phyloP scores from a whole-genome alignment of 2,888 invertebrate species.

The Ommatoiulus sabulosus region DNA sequence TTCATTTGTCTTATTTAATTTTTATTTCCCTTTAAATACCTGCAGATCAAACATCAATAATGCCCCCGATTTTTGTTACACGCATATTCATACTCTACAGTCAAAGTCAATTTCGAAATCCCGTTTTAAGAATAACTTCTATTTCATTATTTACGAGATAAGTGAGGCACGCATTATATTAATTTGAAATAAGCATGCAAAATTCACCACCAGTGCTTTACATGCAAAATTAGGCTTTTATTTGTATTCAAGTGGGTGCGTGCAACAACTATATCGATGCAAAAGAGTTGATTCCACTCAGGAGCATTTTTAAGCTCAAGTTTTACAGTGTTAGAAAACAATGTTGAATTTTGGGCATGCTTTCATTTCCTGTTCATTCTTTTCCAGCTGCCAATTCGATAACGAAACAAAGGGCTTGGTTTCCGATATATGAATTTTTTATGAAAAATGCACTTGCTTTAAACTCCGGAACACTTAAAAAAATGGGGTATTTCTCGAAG shows the following conservation, averaged over 20 bases:
- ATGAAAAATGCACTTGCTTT: neutral
- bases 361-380: neutral
- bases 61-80: too few relatives aligned
- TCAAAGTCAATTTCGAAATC: too few relatives aligned
- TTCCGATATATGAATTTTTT: neutral
- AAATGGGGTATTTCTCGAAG: neutral
- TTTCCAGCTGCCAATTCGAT: neutral
- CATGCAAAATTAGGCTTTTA: neutral
- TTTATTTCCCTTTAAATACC: too few relatives aligned
- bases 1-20: too few relatives aligned
- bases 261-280: neutral
- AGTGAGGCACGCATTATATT: too few relatives aligned
- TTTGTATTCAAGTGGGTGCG: neutral
- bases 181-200: neutral
- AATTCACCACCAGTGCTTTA: neutral
- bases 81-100: too few relatives aligned
- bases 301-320: neutral
- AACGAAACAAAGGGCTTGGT: neutral
- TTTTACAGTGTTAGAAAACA: neutral
- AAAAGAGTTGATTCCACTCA: neutral
- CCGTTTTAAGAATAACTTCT: too few relatives aligned
- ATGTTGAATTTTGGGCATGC: neutral
- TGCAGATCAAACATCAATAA: too few relatives aligned
- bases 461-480: constrained; percentile 7
- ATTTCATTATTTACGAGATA: too few relatives aligned